Base-by-base conservation (phyloP, 2,797 vertebrate genomes). In the Alosa sapidissima region DNA sequence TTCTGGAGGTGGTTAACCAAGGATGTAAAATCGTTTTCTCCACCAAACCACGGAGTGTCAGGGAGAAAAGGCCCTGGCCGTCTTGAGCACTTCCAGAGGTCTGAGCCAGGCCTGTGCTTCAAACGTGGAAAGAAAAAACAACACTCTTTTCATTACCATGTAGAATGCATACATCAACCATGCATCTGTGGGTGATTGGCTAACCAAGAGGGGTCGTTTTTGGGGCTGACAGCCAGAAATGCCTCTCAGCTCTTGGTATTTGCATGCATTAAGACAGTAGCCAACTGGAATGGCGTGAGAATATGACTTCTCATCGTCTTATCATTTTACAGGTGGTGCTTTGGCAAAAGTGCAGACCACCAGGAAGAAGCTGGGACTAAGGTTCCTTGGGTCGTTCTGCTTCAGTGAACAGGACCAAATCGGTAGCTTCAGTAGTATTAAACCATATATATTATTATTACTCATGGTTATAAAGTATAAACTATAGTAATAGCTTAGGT, bases 1-100 rank as follows among this genome's bases (percentile, higher is more conserved):
- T 90, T 92, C 89, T 87, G 87, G 91, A 88, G 87, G 92, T 89
- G 93, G 93, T 94, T 94, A 94, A 94, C 94, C 93, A 91, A 88
- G 85, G 60, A 91, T 91, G 91, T 92, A 86, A 93, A 93, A 92
- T 91, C 85, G 89, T 92, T 93, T 93, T 93, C 92, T 92, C 86
- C 89, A 88, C 89, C 82, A 92, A 93, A 92, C 91, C 91, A 21
- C 90, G 6, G 82, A 72, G 90, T 87, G 90, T 91, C 89, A 89
- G 86, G 89, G 86, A 82, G 89, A 88, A 89, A 81, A 19, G 47
- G 62, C 48, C 68, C 45, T 11, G 49, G 82, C 36, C 28, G 8
- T 33, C 62, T 65, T 83, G 85, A 86, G 82, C 60, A 85, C 60
- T 89, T 90, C 90, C 54, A 81, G 88, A 84, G 86, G 83, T 14